These are phyloP conservation scores for Cephus pulcher DNA, from an alignment of 2,888 invertebrate genomes.

Conservation along the genomic window DNA sequence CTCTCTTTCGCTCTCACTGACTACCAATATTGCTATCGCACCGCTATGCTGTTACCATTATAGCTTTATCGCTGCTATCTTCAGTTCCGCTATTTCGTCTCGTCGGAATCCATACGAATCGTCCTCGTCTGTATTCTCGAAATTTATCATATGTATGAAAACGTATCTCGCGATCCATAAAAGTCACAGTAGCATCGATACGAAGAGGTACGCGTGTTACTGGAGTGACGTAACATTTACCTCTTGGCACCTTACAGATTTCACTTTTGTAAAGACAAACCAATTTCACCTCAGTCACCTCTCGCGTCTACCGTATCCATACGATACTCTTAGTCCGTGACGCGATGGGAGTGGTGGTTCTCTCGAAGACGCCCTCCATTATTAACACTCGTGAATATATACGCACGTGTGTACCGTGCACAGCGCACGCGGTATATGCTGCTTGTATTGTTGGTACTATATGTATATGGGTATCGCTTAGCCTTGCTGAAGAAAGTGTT, in stretches of 20 bases:
- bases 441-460: not conserved
- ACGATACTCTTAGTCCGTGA: not conserved
- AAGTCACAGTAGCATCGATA: not conserved
- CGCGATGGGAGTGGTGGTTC: not conserved
- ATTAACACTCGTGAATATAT: not conserved
- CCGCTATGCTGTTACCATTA: not conserved
- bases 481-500: not conserved
- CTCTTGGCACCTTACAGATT: slow-evolving; percentile 26
- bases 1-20: not conserved
- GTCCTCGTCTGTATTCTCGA: not conserved
- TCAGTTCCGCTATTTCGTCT: not conserved
- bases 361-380: not conserved
- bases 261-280: slow-evolving; percentile 46
- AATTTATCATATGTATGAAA: not conserved
- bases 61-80: not conserved
- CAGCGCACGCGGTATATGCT: not conserved
- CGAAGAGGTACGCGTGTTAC: not conserved
- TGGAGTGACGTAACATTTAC: slow-evolving; percentile 23
- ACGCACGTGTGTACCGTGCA: not conserved
- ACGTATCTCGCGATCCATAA: not conserved
- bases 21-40: not conserved
- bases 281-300: slow-evolving; percentile 32
- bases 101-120: not conserved
- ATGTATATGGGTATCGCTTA: not conserved
- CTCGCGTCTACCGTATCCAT: not conserved